phyloP scores from a whole-genome alignment of 2,888 invertebrate species.

The Carterocephalus palaemon region DNA sequence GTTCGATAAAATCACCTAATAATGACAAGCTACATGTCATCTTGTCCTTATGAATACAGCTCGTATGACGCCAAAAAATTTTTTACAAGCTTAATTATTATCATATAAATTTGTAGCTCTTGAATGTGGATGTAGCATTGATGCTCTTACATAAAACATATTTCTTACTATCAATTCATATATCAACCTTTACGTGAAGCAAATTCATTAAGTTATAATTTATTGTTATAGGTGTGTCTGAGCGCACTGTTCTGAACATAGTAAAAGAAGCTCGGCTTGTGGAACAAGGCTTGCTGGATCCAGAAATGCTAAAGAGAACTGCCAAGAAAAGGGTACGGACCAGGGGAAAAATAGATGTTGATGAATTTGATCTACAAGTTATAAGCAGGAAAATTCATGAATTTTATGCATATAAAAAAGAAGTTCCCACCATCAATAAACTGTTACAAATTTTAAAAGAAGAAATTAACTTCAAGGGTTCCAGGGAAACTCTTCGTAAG shows the following conservation, averaged over 20 bases:
- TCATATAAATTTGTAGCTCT: no score
- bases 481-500: conserved; percentile 66
- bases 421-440: conserved; percentile 71
- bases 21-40: no score
- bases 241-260: conserved; percentile 67
- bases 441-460: conserved; percentile 66
- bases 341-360: conserved; percentile 70
- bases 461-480: conserved; percentile 71
- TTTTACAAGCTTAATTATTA: no score
- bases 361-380: conserved; percentile 68
- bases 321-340: conserved; percentile 68
- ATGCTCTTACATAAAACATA: no score
- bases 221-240: conserved; percentile 61
- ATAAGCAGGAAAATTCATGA: conserved; percentile 70
- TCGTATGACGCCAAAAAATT: no score
- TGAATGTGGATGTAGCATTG: no score
- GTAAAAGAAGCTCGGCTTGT: conserved; percentile 69
- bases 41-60: no score
- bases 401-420: conserved; percentile 70
- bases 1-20: no score
- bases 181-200: no score
- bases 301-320: conserved; percentile 63
- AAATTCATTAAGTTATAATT: no score
- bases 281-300: conserved; percentile 68
- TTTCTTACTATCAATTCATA: no score